phyloP scores from a whole-genome alignment of 2,797 vertebrate species.

The Halcyon leucocephala region DNA sequence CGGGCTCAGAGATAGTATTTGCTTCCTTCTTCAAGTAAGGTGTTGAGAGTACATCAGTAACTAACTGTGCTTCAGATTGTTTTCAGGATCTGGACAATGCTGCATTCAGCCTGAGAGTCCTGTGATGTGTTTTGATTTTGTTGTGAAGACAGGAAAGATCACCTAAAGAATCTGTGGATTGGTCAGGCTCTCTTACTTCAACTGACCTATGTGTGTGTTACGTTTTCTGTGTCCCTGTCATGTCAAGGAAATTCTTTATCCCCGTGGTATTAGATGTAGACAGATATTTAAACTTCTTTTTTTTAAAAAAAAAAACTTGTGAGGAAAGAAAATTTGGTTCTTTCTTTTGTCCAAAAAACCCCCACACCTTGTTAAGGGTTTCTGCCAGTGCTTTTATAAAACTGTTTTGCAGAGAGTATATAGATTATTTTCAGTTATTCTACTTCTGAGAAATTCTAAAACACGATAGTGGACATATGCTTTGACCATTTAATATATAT shows the following conservation, averaged over 20 bases:
- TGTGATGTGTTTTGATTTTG: neutral
- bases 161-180: neutral
- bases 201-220: neutral
- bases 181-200: neutral
- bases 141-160: neutral
- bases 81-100: neutral
- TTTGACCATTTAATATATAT: neutral
- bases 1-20: neutral
- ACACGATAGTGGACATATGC: neutral
- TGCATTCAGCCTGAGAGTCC: neutral
- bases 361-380: neutral
- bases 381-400: neutral
- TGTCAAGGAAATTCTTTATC: neutral
- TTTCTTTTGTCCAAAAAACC: neutral
- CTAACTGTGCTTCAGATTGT: neutral
- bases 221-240: neutral
- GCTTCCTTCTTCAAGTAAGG: neutral
- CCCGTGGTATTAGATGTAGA: neutral
- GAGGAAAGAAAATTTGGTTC: neutral
- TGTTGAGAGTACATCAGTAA: neutral
- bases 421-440: neutral
- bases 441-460: neutral
- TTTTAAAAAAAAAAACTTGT: neutral
- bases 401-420: neutral
- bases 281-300: neutral